Percentiles rank a stretch among this genome's conserved stretches.
These are phyloP conservation scores for Operophtera brumata DNA, from an alignment of 2,888 invertebrate genomes.

Conservation along the genomic window DNA sequence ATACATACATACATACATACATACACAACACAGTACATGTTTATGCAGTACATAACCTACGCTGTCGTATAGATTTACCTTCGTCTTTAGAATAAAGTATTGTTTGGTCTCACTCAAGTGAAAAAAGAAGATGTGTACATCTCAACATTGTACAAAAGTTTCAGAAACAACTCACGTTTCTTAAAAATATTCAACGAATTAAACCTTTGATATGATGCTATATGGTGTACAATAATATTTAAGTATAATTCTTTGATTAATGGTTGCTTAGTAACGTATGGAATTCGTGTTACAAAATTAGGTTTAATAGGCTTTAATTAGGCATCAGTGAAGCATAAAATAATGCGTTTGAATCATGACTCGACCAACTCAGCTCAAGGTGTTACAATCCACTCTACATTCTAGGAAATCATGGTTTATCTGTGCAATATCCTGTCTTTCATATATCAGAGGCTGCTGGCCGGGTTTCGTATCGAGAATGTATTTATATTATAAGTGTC, in stretches of 20 bases:
- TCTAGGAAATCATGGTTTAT: conserved; percentile 42
- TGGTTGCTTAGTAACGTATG: conserved; percentile 4
- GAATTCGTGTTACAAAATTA: conserved; percentile 32
- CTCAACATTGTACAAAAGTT: not conserved
- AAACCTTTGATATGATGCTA: too few species aligned
- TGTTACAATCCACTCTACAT: conserved; percentile 40
- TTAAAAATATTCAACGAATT: conserved; percentile 12
- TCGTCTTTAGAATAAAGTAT: not conserved
- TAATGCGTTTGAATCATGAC: conserved; percentile 51
- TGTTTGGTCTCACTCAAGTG: not conserved
- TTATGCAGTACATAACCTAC: not conserved
- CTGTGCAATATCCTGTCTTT: conserved; percentile 44
- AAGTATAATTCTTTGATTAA: conserved; percentile 3
- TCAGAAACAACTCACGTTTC: conserved; percentile 1
- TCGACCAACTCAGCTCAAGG: conserved; percentile 35
- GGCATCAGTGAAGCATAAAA: conserved; percentile 53
- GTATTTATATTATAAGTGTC: conserved; percentile 11
- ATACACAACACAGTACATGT: conserved; percentile 8
- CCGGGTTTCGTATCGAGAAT: conserved; percentile 25
- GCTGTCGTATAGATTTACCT: not conserved
- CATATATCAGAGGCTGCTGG: conserved; percentile 28
- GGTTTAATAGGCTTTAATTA: conserved; percentile 19
- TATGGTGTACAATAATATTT: too few species aligned
- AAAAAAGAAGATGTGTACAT: conserved; percentile 3
- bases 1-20: too few species aligned